A percentile compares a stretch with the other conserved stretches of the same genome.
Evolutionary conservation across 2,888 invertebrate genomes (phyloP).

Genomic region (Hirtodrosophila cameraria): DNA sequence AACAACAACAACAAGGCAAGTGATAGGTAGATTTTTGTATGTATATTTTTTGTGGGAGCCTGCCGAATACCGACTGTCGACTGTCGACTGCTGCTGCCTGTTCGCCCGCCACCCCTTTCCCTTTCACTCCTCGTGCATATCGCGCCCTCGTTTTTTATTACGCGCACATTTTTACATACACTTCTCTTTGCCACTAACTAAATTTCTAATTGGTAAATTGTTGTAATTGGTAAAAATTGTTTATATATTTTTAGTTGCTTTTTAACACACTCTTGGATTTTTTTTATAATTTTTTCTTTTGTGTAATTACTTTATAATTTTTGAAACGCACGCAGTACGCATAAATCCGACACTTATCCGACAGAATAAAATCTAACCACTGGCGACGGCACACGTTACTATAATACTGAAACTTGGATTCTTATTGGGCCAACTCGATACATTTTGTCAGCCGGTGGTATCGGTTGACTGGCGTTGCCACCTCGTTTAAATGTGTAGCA

Average conservation of each 20-base stretch:
- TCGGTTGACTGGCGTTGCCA: slow-evolving; percentile 34
- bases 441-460: slow-evolving; percentile 53
- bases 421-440: slow-evolving; percentile 56
- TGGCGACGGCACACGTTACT: slow-evolving; percentile 73
- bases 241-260: slow-evolving; percentile 11
- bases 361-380: slow-evolving; percentile 58
- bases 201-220: slow-evolving; percentile 39
- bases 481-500: neutral
- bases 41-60: slow-evolving; percentile 66
- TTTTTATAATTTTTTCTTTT: slow-evolving; percentile 32
- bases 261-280: slow-evolving; percentile 39
- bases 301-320: slow-evolving; percentile 69
- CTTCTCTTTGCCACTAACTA: slow-evolving; percentile 74
- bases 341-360: slow-evolving; percentile 54
- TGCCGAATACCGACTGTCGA: slow-evolving; percentile 47
- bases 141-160: slow-evolving; percentile 79
- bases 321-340: slow-evolving; percentile 72
- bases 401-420: slow-evolving; percentile 58
- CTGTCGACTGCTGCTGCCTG: slow-evolving; percentile 31
- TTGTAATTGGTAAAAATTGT: slow-evolving; percentile 20
- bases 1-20: slow-evolving; percentile 45
- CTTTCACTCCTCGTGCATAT: slow-evolving; percentile 64
- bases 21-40: slow-evolving; percentile 76
- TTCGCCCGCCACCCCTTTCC: slow-evolving; percentile 1
- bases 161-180: slow-evolving; percentile 78